Evolutionary conservation across 2,888 invertebrate genomes (phyloP).

Genomic region (Cremastinae sp.): DNA sequence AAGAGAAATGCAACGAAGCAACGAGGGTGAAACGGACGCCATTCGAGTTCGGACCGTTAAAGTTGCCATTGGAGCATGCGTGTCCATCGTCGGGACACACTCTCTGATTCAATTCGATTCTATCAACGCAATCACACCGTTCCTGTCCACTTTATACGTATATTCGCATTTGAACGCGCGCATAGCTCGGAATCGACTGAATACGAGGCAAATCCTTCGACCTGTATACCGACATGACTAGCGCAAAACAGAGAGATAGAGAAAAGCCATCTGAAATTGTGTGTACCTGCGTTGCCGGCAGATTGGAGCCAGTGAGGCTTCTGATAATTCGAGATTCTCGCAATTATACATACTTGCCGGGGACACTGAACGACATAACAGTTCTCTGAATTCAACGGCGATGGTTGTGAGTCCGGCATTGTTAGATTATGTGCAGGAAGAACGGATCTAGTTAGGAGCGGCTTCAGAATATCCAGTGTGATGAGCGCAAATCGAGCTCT

Average conservation of each 20-base stretch:
- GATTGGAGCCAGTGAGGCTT: slow-evolving; percentile 11
- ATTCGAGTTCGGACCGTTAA: slow-evolving; percentile 42
- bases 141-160: not conserved
- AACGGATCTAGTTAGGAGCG: slow-evolving; percentile 12
- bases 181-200: slow-evolving; percentile 30
- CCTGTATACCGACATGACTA: slow-evolving; percentile 51
- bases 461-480: slow-evolving; percentile 27
- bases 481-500: slow-evolving; percentile 34
- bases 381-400: slow-evolving; percentile 29
- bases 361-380: slow-evolving; percentile 29
- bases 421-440: slow-evolving; percentile 17
- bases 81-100: slow-evolving; percentile 48
- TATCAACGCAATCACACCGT: slow-evolving; percentile 59
- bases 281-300: not conserved
- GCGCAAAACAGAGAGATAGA: slow-evolving; percentile 44
- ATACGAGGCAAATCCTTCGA: slow-evolving; percentile 43
- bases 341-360: slow-evolving; percentile 53
- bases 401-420: slow-evolving; percentile 18
- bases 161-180: slow-evolving; percentile 5
- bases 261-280: slow-evolving; percentile 6
- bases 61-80: slow-evolving; percentile 50
- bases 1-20: slow-evolving; percentile 47
- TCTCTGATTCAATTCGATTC: slow-evolving; percentile 59
- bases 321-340: slow-evolving; percentile 49
- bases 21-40: slow-evolving; percentile 40